phyloP scores from a whole-genome alignment of 2,797 vertebrate species.

The Zenarchopterus dispar region DNA sequence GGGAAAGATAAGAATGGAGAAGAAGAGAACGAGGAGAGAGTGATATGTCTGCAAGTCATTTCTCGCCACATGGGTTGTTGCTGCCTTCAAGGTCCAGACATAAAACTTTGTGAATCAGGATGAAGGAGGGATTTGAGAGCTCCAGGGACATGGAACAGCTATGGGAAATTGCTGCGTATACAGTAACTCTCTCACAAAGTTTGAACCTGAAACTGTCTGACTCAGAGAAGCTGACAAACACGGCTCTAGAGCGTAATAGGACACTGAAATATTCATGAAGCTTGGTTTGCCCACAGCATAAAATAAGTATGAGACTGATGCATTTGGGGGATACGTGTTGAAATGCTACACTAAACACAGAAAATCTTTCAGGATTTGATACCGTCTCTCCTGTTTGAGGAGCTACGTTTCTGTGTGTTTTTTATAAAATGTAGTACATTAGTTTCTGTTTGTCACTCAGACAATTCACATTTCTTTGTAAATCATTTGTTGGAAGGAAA shows the following conservation, averaged over 20 bases:
- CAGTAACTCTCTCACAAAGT: conserved; percentile 52
- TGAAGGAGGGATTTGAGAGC: conserved; percentile 46
- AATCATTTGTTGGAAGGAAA: too few relatives aligned
- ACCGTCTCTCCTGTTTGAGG: conserved; percentile 20
- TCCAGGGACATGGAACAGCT: conserved; percentile 49
- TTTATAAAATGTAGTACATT: neutral
- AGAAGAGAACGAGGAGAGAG: conserved; percentile 2
- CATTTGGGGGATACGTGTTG: conserved; percentile 53
- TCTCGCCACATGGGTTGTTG: conserved; percentile 23
- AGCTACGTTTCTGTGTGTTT: conserved; percentile 8
- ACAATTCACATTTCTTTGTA: too few relatives aligned
- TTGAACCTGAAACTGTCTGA: conserved; percentile 55
- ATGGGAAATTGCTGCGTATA: conserved; percentile 42
- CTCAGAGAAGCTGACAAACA: conserved; percentile 60
- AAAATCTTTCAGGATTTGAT: conserved; percentile 42
- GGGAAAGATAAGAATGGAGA: conserved; percentile 5
- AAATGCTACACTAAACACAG: conserved; percentile 51
- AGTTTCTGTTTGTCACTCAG: neutral
- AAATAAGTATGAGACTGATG: conserved; percentile 58
- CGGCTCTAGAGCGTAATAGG: conserved; percentile 57
- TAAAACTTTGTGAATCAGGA: conserved; percentile 55
- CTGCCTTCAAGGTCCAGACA: conserved; percentile 52
- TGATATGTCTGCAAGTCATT: conserved; percentile 40
- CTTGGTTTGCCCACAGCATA: conserved; percentile 51
- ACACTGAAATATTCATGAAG: conserved; percentile 71